Conservation (phyloP, 2,113 vertebrate genomes). For the Glareola pratincola region DNA sequence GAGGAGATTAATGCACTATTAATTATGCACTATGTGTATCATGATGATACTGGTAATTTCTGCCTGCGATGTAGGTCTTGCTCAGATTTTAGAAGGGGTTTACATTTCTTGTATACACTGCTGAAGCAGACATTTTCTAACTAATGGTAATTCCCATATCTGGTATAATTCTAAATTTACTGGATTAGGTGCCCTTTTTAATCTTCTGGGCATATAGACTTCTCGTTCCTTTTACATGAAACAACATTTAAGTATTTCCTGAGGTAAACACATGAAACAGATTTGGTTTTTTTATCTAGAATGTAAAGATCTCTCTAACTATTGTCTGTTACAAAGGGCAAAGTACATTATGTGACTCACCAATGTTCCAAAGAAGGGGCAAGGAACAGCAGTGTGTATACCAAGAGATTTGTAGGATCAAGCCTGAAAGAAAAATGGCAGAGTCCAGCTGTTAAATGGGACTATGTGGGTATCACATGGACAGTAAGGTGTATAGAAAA, state of each 20-base stretch:
- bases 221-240: not conserved
- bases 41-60: not conserved
- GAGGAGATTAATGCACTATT: not conserved
- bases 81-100: not conserved
- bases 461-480: rapidly evolving
- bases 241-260: not conserved
- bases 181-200: not conserved
- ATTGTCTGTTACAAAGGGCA: not conserved
- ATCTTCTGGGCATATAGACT: not conserved
- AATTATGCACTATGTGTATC: not conserved
- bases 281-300: not conserved
- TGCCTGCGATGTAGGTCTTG: not conserved
- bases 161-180: not conserved
- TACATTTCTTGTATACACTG: not conserved
- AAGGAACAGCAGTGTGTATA: not conserved
- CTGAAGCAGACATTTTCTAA: not conserved
- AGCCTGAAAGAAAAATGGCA: not conserved
- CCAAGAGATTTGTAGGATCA: not conserved
- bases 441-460: not conserved
- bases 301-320: not conserved
- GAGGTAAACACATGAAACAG: not conserved
- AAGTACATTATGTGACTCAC: not conserved
- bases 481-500: too few relatives aligned
- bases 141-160: not conserved
- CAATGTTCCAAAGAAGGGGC: not conserved